A percentile compares a stretch with the other conserved stretches of the same genome.
Evolutionary conservation across 2,797 vertebrate species (phyloP).

Genomic region (Sylvia borin): DNA sequence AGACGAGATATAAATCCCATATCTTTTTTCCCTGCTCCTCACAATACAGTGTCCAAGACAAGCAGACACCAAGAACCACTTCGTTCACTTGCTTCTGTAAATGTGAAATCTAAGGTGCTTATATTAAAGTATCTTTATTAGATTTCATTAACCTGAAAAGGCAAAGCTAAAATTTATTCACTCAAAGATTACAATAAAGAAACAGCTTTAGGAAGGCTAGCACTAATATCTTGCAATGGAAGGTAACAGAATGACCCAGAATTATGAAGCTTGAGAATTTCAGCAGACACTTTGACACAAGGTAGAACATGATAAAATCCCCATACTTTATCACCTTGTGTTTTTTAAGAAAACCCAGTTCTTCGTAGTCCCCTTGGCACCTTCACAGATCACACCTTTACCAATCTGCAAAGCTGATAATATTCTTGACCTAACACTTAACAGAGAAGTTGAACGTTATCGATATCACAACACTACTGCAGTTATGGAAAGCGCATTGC

Average conservation of each 20-base stretch:
- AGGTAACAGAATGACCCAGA: background rate
- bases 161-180: background rate
- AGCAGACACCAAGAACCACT: background rate
- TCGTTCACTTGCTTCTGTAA: background rate
- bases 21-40: accelerated
- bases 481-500: background rate
- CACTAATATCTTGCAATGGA: background rate
- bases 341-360: background rate
- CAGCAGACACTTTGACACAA: background rate
- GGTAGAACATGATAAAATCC: background rate
- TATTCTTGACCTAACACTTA: background rate
- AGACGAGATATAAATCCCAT: background rate
- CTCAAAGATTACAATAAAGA: background rate
- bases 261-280: background rate
- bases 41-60: background rate
- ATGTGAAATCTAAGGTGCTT: background rate
- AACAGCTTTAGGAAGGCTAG: background rate
- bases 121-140: background rate
- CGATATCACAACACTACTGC: background rate
- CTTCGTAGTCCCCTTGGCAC: background rate
- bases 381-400: background rate
- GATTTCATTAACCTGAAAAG: background rate
- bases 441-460: background rate
- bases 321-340: background rate
- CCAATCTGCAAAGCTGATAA: background rate